Evolutionary conservation across 23 tunicate genomes (phyloP).

Genomic region (Ciona savignyi): DNA sequence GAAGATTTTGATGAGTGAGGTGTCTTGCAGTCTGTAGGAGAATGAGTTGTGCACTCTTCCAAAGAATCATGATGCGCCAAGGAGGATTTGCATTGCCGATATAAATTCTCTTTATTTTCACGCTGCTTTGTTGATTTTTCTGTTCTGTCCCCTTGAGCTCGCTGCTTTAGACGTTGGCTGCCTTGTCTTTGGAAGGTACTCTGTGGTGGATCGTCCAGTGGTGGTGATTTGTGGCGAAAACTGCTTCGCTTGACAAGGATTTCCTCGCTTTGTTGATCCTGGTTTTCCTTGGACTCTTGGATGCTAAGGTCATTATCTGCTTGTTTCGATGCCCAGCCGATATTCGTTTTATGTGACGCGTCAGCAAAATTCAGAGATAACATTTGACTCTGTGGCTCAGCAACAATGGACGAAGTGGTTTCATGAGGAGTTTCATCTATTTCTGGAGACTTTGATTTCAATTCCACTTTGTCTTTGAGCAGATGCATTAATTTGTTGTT

Average conservation of each 20-base stretch:
- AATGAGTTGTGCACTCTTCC: background rate
- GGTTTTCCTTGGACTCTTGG: background rate
- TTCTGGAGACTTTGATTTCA: constrained; percentile 4
- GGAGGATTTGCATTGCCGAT: constrained; percentile 46
- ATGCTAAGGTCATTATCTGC: background rate
- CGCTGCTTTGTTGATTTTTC: background rate
- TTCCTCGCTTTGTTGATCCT: background rate
- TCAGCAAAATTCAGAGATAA: constrained; percentile 2
- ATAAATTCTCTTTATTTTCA: constrained; percentile 32
- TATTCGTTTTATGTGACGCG: background rate
- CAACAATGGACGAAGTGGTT: too few relatives aligned
- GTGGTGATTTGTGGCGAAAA: background rate
- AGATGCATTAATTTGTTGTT: constrained; percentile 29
- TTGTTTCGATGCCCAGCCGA: constrained; percentile 13
- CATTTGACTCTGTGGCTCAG: background rate
- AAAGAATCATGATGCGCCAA: constrained; percentile 18
- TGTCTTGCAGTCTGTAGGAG: background rate
- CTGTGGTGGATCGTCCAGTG: background rate
- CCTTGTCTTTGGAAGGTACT: constrained; percentile 1
- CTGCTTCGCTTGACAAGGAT: background rate
- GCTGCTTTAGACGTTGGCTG: background rate
- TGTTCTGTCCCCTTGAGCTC: background rate
- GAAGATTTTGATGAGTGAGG: background rate
- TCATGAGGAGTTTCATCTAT: too few relatives aligned
- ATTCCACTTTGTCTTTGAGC: constrained; percentile 30